Base-by-base conservation (phyloP, 2,113 vertebrate genomes). In the Rhodinocichla rosea region DNA sequence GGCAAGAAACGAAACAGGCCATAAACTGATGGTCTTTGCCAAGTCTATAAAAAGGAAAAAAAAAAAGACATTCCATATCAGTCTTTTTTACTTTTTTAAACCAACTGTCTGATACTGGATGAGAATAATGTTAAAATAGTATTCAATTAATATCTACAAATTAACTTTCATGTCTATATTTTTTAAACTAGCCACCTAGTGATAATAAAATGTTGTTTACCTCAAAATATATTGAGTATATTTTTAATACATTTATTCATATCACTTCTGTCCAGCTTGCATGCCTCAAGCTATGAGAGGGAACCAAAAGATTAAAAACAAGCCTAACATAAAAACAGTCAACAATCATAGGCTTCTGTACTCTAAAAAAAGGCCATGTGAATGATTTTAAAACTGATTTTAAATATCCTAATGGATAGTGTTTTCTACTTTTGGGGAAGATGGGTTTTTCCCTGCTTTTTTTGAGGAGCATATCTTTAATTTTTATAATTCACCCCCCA, bases 1-100 rank as follows among this genome's bases (percentile, higher is more conserved):
- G 94, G 96, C 95, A 96, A 95, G 97, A 97, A 95, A 94, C 91
- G 94, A 98, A 98, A 95, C 93, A 97, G 95, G 95, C 95, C 93
- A 96, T 97, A 97, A 87, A 96, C 90, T 97, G 83, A 95, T 95
- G 81, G 89, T 97, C 96, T 95, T 95, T 94, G 91, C 97, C 95
- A 87, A 94, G 80, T 97, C 83, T 97, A 87, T 97, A 96, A 97
- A 97, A 97, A 87, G 67, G 1, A 30, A 89, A 91, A 97, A 89
- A 91, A 97, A 97, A 94, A 81, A 75, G 84, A 84, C 87, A 75
- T 96, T 96, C 83, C 45, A 2, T 92, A 75, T 94, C 92, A 81
- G 53, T 59, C 84, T 89, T 93, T 79, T 86, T 87, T 81, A 55
- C 39, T 74, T 90, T 92, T 95, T 95, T 28, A 81, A 84, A 80